Evolutionary conservation across 2,888 invertebrate species (phyloP), one percentile per base, ranked within the genome.

Genomic region (Corythucha ciliata): DNA sequence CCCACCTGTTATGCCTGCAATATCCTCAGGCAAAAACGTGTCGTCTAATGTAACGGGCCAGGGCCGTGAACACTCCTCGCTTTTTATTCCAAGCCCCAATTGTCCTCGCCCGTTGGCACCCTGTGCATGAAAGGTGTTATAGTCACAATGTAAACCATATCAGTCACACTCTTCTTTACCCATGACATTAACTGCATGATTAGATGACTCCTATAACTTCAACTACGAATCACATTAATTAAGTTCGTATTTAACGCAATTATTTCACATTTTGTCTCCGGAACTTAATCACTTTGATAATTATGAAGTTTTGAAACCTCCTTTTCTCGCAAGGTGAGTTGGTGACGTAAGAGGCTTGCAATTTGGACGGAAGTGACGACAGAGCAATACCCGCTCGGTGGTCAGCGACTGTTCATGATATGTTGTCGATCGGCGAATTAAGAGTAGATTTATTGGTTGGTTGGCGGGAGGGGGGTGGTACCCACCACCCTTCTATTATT

Each of bases 101-200:
- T 88, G 87, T 44, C 86, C 85, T 65, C 84, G 83, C 57, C 84
- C 84, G 69, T 88, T 88, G 52, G 87, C 84, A 63, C 87, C 87
- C 87, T 87, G 66, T n/a, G n/a, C n/a, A n/a, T n/a, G n/a, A n/a
- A n/a, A n/a, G n/a, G n/a, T n/a, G n/a, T n/a, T 29, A 29, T 29
- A 29, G 8, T 3, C 21, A 18, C 4, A 32, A 21, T 26, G 21
- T n/a, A 21, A 47, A 12, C 16, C 26, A 4, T 22, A 24, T 49
- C 40, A 29, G n/a, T 29, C 3, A 14, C 5, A 14, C 14, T 22
- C 6, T 25, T 41, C 37, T 37, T 37, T 37, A 16, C 8, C 10
- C 12, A 29, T 10, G 10, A 10, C 29, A 10, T 29, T 12, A 29
- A n/a, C n/a, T n/a, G n/a, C n/a, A n/a, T n/a, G n/a, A n/a, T n/a